Base-by-base conservation (phyloP, 2,888 invertebrate species). In the Phyto melanocephala region DNA sequence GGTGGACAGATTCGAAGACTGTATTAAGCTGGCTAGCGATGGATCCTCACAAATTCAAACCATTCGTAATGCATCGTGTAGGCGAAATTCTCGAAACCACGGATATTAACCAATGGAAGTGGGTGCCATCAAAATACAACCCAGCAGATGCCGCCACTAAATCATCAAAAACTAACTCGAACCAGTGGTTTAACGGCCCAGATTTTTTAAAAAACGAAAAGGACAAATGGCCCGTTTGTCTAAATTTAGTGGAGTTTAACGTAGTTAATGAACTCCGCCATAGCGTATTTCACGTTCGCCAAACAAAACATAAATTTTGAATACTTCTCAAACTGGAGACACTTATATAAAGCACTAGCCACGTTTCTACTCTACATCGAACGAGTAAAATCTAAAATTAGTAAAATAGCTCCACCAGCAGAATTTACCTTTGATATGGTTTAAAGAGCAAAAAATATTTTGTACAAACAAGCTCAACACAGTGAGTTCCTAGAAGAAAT, bases 1-100 rank as follows among this genome's bases (percentile, higher is more conserved):
- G 52, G 24, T 82, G 84, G 75, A 54, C 54, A 10, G 72, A 77
- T 24, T 33, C 56, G 8, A 70, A 79, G 37, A 81, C 77, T 8
- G 67, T 75, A 20, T 62, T 80, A 8, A 71, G 58, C 8, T 84
- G 83, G 83, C 54, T 84, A 1, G 70, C 60, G 15, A 80, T 82
- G 63, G 80, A 84, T 50, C 83, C 75, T 0, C 74, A 47, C 33
- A 76, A 47, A 11, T 81, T 84, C 28, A 70, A 83, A n/a, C 76
- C 78, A 60, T 80, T 80, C 45, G 83, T 83, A 1, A 84, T 79
- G 83, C 71, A 78, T 42, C 62, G 83, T 24, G 79, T 79, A 10
- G 79, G 79, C 13, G 47, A 83, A 62, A 79, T 83, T 13, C 33
- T 83, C 2, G 76, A 83, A 35, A 45, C 20, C 11, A 68, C 78